Evolutionary conservation across 2,888 invertebrate genomes (phyloP), one percentile per base, ranked within the genome.

Genomic region (Ametastegia equiseti): DNA sequence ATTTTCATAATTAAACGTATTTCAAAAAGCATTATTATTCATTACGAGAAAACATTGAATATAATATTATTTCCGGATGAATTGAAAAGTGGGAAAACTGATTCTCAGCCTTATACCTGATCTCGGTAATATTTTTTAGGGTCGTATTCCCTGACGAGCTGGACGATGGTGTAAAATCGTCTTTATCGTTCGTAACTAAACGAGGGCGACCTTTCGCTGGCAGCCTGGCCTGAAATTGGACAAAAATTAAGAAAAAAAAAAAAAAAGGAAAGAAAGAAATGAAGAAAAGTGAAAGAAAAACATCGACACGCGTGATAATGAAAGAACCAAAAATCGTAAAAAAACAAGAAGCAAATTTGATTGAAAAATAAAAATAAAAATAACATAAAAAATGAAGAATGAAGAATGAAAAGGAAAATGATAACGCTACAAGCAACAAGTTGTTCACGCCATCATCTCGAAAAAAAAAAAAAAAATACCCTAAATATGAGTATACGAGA

Each of bases 141-240:
- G 27, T 47, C n/a, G 42, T 36, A 47, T 45, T n/a, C 36, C 19
- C 54, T 36, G 33, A 54, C 33, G 19, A 33, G n/a, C n/a, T n/a
- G 11, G 54, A 54, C 6, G 9, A 45, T 27, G 42, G 27, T 47
- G 45, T 7, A n/a, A n/a, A n/a, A 71, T 45, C 42, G 42, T 71
- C 30, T 4, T 23, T 9, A 19, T n/a, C 19, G 75, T 75, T 54
- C 50, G 50, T 54, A 54, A 54, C 5, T 30, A 54, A 54, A 54
- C 30, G 54, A 15, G 50, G 33, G 75, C 36, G 54, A 54, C 36
- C 9, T 54, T 33, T 54, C 19, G 13, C 54, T 36, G 75, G 75
- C 33, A 54, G 75, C 50, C 50, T 71, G 45, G 27, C 71, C 71
- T 71, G 71, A 71, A 71, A 71, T 71, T 71, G n/a, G 47, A 71